A percentile compares a stretch with the other conserved stretches of the same genome.
Conservation (phyloP, 2,113 vertebrate species). For the Mirza zaza region DNA sequence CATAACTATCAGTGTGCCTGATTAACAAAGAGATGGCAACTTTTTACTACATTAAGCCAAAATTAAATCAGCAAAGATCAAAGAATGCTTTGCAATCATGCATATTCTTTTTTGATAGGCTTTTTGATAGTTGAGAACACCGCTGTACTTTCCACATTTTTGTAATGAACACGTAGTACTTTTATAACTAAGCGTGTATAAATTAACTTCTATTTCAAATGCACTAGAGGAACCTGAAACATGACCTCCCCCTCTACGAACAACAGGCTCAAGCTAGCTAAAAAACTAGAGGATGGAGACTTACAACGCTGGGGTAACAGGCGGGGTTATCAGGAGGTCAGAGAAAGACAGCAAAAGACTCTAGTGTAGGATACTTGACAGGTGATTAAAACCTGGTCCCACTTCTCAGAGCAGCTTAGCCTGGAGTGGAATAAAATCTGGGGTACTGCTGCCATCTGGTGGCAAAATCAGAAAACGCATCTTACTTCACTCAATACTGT, state of each 20-base stretch:
- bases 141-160: neutral
- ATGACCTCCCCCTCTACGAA: neutral
- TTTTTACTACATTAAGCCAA: neutral
- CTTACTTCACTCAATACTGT: neutral
- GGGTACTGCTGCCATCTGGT: conserved; percentile 50
- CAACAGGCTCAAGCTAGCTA: neutral
- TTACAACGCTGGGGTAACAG: neutral
- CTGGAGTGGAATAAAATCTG: neutral
- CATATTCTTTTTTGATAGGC: neutral
- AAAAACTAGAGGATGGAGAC: neutral
- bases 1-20: neutral
- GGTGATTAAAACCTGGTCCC: neutral
- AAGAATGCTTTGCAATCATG: neutral
- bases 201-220: neutral
- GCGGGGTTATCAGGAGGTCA: neutral
- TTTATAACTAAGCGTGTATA: neutral
- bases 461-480: neutral
- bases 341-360: neutral
- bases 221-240: neutral
- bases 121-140: neutral
- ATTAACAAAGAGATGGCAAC: neutral
- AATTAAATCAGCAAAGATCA: neutral
- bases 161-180: neutral
- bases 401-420: neutral
- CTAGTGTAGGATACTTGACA: neutral